Evolutionary conservation across 2,888 invertebrate species (phyloP), one percentile per base, ranked within the genome.

Genomic region (Aphidoletes aphidimyza): DNA sequence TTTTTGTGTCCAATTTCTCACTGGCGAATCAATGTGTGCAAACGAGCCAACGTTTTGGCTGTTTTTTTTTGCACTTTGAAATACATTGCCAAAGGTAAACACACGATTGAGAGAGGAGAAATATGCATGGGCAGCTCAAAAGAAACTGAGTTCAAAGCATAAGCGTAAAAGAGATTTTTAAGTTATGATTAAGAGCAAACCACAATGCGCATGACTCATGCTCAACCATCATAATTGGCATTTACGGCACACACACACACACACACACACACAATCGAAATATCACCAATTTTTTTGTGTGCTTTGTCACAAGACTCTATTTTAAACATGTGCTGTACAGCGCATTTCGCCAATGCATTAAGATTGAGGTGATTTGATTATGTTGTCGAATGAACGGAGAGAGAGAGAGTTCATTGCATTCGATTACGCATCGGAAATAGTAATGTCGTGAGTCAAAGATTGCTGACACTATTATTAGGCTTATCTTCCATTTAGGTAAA

Each of bases 141-240:
- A 81, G 69, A 26, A 81, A 81, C 81, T 19, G 22, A 6, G 39
- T n/a, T 78, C n/a, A 37, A 81, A 81, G 37, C 81, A 11, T 81
- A 81, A 81, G n/a, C 81, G 81, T 37, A 37, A 22, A n/a, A 11
- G n/a, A n/a, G 81, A 81, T 81, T 81, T 37, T 81, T 37, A 22
- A 37, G 78, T 78, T 78, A 36, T 78, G 78, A 78, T 78, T 78
- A 81, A 37, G 37, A 36, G 81, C n/a, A n/a, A n/a, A n/a, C 37
- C 36, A 81, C 81, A 37, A 37, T 81, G 81, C 37, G 81, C n/a
- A 81, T 81, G 81, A 81, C 37, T 81, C 81, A 81, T 81, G 11
- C 19, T 37, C 8, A n/a, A n/a, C 19, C 36, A 37, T 81, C 36
- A 81, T 37, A 37, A 81, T 37, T 36, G 37, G 37, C 37, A 81